These are phyloP conservation scores for Drosophila sucinea DNA, from an alignment of 1,140 invertebrate genomes.

Conservation along the genomic window DNA sequence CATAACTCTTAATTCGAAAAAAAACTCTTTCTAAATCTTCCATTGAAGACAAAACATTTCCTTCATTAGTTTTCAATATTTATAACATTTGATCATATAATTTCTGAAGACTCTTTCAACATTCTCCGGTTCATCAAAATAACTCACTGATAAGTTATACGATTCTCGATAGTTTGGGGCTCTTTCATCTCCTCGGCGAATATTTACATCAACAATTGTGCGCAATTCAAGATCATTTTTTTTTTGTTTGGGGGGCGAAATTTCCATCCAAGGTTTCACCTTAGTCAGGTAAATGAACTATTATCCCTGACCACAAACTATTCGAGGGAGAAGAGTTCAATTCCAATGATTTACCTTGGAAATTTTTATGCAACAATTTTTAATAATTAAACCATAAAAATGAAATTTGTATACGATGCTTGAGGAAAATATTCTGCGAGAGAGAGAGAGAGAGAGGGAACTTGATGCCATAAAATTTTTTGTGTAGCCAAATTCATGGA, in stretches of 20 bases:
- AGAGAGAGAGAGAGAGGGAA: conserved; percentile 12
- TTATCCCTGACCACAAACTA: conserved; percentile 64
- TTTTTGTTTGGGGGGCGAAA: not conserved
- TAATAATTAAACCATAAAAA: conserved; percentile 70
- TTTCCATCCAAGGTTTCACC: conserved; percentile 34
- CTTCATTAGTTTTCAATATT: not conserved
- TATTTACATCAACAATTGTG: conserved; percentile 33
- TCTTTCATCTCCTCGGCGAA: conserved; percentile 7
- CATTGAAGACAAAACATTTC: not conserved
- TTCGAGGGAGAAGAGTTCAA: conserved; percentile 13
- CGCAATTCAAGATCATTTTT: conserved; percentile 28
- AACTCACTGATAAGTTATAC: conserved; percentile 11
- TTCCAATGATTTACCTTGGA: conserved; percentile 51
- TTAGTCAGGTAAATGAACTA: conserved; percentile 68
- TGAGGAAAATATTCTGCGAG: not conserved
- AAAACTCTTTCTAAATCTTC: not conserved
- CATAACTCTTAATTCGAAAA: not conserved
- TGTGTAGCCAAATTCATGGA: conserved; percentile 66
- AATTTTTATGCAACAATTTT: conserved; percentile 65
- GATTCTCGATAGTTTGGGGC: not conserved
- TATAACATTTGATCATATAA: not conserved
- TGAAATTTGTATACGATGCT: conserved; percentile 36
- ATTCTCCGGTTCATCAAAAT: conserved; percentile 17
- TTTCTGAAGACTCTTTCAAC: not conserved
- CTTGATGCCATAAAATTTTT: conserved; percentile 54